Conservation (phyloP, 2,888 invertebrate genomes). For the Pammene aurita region DNA sequence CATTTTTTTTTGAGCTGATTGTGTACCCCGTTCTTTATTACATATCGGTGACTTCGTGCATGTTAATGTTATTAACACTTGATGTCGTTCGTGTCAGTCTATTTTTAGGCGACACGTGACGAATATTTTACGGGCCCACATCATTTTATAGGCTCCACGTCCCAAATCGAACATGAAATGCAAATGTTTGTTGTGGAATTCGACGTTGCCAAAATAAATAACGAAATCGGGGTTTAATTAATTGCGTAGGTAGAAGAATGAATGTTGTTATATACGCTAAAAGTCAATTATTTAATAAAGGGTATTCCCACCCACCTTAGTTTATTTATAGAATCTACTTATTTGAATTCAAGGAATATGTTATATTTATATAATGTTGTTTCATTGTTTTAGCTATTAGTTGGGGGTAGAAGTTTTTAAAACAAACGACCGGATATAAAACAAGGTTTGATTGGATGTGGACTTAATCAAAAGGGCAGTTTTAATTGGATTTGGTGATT, state of each 20-base stretch:
- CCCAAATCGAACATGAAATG: conserved; percentile 8
- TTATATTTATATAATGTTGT: neutral
- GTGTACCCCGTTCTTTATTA: too few relatives aligned
- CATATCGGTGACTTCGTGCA: too few relatives aligned
- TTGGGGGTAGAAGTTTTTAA: too few relatives aligned
- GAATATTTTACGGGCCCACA: conserved; percentile 17
- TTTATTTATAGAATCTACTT: neutral
- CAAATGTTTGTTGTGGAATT: conserved; percentile 18
- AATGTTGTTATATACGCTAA: conserved; percentile 9
- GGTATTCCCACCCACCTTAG: neutral
- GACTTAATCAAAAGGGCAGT: conserved; percentile 4
- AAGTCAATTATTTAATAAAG: neutral
- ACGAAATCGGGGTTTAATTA: conserved; percentile 10
- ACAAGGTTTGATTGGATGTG: too few relatives aligned
- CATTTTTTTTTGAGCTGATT: too few relatives aligned
- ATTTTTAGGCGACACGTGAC: neutral
- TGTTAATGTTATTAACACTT: conserved; percentile 11
- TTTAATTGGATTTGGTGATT: neutral
- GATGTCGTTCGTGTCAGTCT: conserved; percentile 7
- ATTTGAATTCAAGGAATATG: neutral
- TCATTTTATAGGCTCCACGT: conserved; percentile 8
- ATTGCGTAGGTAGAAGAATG: conserved; percentile 2
- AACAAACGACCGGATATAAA: too few relatives aligned
- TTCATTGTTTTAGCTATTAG: neutral
- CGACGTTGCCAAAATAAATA: conserved; percentile 18